Percentiles rank a stretch among this genome's conserved stretches.
These are phyloP conservation scores for Lampris incognitus DNA, from an alignment of 2,113 vertebrate genomes.

Conservation along the genomic window DNA sequence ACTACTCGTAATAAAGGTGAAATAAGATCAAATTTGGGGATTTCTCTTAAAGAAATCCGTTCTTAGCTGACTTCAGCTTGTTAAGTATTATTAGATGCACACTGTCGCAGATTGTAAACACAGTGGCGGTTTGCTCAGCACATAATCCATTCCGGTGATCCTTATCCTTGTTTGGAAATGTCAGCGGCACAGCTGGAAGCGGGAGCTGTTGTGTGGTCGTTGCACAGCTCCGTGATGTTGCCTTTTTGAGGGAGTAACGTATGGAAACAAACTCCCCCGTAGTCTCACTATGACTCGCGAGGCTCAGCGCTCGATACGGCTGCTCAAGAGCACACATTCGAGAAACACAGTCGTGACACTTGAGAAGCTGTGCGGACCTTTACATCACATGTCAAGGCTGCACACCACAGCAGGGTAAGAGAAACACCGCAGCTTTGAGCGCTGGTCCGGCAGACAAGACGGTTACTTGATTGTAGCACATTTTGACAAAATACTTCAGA, in stretches of 20 bases:
- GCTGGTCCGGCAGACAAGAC: slow-evolving; percentile 1
- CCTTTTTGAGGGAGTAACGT: neutral
- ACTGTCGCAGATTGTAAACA: slow-evolving; percentile 32
- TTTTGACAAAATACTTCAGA: slow-evolving; percentile 53
- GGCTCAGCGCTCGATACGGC: slow-evolving; percentile 41
- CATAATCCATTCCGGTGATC: slow-evolving; percentile 37
- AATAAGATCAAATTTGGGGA: slow-evolving; percentile 30
- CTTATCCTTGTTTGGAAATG: slow-evolving; percentile 10
- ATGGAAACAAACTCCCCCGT: neutral
- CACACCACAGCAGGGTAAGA: slow-evolving; percentile 12
- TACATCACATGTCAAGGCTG: slow-evolving; percentile 38
- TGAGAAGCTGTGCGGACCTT: slow-evolving; percentile 21
- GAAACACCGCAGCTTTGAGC: slow-evolving; percentile 24
- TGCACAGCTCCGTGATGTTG: slow-evolving; percentile 55
- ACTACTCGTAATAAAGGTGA: slow-evolving; percentile 2
- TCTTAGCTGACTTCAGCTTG: slow-evolving; percentile 22
- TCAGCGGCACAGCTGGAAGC: slow-evolving; percentile 54
- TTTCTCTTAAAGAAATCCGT: slow-evolving; percentile 19
- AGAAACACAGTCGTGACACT: slow-evolving; percentile 8
- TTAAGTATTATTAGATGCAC: slow-evolving; percentile 45
- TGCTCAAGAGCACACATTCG: slow-evolving; percentile 7
- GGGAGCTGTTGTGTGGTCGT: slow-evolving; percentile 56
- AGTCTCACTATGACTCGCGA: slow-evolving; percentile 50
- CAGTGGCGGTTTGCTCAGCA: slow-evolving; percentile 36
- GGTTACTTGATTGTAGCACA: slow-evolving; percentile 36